These are phyloP conservation scores for Carpatolechia fugitivella DNA, from an alignment of 2,888 invertebrate species.

Conservation along the genomic window DNA sequence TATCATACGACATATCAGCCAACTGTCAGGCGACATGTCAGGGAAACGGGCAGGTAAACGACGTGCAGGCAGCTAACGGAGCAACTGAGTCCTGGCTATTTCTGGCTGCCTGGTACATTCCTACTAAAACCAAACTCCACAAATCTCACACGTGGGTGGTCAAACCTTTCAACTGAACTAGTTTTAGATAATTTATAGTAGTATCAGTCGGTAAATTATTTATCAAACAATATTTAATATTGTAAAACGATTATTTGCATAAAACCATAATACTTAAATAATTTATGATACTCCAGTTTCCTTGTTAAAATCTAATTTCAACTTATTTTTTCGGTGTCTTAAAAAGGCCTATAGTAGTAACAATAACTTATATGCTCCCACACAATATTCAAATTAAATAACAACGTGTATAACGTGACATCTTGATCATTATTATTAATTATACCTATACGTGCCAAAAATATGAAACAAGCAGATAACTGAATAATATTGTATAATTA, in stretches of 20 bases:
- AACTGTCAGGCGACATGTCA: neutral
- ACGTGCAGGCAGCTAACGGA: slow-evolving; percentile 41
- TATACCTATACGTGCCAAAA: no score
- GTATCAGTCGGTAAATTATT: neutral
- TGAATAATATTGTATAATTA: no score
- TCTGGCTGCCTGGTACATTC: slow-evolving; percentile 29
- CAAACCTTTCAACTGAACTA: slow-evolving; percentile 18
- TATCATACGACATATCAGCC: neutral
- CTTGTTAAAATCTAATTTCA: neutral
- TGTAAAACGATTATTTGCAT: neutral
- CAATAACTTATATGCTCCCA: slow-evolving; percentile 2
- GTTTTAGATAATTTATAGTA: slow-evolving; percentile 2
- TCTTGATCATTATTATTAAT: neutral
- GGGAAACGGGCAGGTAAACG: slow-evolving; percentile 44
- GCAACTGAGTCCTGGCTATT: slow-evolving; percentile 45
- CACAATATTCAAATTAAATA: neutral
- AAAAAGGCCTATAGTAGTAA: neutral
- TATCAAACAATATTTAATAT: neutral
- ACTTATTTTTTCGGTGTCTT: neutral
- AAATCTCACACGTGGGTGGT: slow-evolving; percentile 37
- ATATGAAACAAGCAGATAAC: no score
- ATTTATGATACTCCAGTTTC: neutral
- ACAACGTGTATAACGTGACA: neutral
- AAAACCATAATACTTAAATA: neutral
- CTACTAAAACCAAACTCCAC: slow-evolving; percentile 29